phyloP scores from a whole-genome alignment of 2,797 vertebrate genomes.

The Dromococcyx pavoninus region DNA sequence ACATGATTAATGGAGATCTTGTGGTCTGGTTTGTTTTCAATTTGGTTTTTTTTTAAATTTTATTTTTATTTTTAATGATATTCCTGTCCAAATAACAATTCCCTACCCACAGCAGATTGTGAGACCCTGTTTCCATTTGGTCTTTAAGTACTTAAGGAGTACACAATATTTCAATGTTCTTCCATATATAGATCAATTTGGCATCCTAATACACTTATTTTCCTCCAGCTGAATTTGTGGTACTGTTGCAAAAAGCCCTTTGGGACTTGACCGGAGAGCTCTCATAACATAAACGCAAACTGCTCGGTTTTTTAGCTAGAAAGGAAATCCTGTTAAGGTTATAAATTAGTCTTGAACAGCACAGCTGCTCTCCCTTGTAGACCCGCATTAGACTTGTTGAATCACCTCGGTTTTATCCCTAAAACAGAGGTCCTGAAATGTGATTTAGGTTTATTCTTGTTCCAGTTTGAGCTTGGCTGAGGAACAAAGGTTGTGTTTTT shows the following conservation, averaged over 20 bases:
- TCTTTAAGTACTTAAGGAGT: not conserved
- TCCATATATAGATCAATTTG: not conserved
- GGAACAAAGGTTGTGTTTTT: not conserved
- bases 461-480: not conserved
- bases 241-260: not conserved
- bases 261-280: not conserved
- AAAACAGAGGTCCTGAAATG: not conserved
- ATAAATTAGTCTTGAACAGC: not conserved
- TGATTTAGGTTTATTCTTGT: not conserved
- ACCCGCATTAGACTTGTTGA: not conserved
- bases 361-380: not conserved
- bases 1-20: not conserved
- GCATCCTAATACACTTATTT: not conserved
- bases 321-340: not conserved
- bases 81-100: not conserved
- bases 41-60: not conserved
- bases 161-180: not conserved
- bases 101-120: not conserved
- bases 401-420: not conserved
- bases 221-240: not conserved
- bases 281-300: not conserved
- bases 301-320: not conserved
- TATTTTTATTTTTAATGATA: not conserved
- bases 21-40: not conserved
- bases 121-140: not conserved